phyloP scores from a whole-genome alignment of 2,797 vertebrate genomes.

The Amphiprion clarkii region DNA sequence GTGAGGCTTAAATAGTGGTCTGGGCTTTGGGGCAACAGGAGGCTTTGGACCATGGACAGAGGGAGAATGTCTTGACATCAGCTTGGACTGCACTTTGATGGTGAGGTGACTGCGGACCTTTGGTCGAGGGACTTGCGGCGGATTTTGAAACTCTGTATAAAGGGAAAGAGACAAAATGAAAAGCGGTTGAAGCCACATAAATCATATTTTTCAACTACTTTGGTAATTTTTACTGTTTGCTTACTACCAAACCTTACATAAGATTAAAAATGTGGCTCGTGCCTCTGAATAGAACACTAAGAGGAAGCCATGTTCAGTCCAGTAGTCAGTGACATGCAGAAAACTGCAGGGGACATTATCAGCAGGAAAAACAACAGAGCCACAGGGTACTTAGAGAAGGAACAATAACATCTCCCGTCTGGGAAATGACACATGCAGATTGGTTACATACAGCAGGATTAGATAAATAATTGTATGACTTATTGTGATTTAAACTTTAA shows the following conservation, averaged over 20 bases:
- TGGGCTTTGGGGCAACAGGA: constrained; percentile 94
- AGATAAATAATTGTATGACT: constrained; percentile 7
- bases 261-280: constrained; percentile 22
- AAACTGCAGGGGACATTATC: constrained; percentile 74
- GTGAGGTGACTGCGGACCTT: constrained; percentile 87
- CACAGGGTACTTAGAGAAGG: constrained; percentile 71
- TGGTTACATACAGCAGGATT: constrained; percentile 17
- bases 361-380: constrained; percentile 83
- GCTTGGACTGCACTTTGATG: constrained; percentile 89
- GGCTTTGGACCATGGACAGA: constrained; percentile 90
- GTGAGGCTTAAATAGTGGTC: constrained; percentile 79
- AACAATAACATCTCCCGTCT: constrained; percentile 78
- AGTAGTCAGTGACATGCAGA: constrained; percentile 66
- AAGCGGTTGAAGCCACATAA: constrained; percentile 12
- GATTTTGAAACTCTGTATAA: constrained; percentile 90
- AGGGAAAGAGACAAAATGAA: constrained; percentile 33
- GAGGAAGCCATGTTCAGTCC: constrained; percentile 55
- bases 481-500: neutral
- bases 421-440: constrained; percentile 69
- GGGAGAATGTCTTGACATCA: constrained; percentile 86
- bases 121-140: constrained; percentile 89
- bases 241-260: neutral
- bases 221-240: neutral
- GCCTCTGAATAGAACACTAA: constrained; percentile 32
- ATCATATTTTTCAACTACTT: constrained; percentile 3